A percentile compares a stretch with the other conserved stretches of the same genome.
Evolutionary conservation across 2,797 vertebrate species (phyloP).

Genomic region (Esox masquinongy): DNA sequence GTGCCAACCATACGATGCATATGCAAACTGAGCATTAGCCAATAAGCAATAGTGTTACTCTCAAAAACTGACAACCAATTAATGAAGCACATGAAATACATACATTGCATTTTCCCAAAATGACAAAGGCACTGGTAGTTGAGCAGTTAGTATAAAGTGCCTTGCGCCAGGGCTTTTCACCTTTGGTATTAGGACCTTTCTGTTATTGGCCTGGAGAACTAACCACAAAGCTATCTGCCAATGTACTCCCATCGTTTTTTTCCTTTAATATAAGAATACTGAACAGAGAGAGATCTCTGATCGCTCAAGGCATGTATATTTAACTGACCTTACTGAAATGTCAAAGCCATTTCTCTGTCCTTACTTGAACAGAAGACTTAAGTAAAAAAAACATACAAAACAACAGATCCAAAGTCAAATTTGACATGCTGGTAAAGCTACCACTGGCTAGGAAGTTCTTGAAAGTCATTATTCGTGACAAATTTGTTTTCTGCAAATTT

Average conservation of each 20-base stretch:
- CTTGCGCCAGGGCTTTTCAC: not conserved
- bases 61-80: not conserved
- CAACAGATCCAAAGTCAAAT: not conserved
- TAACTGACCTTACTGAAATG: not conserved
- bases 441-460: conserved; percentile 39
- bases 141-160: too few relatives aligned
- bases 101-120: conserved; percentile 1
- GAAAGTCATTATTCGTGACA: not conserved
- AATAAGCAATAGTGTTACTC: not conserved
- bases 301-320: not conserved
- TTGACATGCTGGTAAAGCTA: not conserved
- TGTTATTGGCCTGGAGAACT: too few relatives aligned
- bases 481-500: too few relatives aligned
- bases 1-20: not conserved
- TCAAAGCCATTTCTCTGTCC: not conserved
- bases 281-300: not conserved
- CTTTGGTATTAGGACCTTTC: not conserved
- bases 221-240: not conserved
- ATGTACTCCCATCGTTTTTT: not conserved
- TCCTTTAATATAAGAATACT: not conserved
- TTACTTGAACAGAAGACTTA: not conserved
- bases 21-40: not conserved
- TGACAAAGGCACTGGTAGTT: not conserved
- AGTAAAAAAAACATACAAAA: not conserved
- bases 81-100: not conserved